Evolutionary conservation across 1,140 invertebrate genomes (phyloP), one percentile per base, ranked within the genome.

Genomic region (Belonocnema kinseyi): DNA sequence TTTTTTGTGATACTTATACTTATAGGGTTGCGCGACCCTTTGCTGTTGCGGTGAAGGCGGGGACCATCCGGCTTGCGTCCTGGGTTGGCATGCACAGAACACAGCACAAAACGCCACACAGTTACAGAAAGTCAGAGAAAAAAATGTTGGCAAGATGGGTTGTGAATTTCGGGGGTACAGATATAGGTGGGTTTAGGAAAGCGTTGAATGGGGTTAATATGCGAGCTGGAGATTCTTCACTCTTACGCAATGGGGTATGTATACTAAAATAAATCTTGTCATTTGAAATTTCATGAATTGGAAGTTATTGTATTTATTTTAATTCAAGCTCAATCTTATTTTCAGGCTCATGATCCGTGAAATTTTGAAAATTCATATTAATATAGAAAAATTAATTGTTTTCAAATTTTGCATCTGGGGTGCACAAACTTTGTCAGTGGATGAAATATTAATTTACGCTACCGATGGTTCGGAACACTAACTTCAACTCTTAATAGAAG

Each of bases 41-140:
- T 83, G 89, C 80, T 88, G 91, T 87, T 89, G 89, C 86, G 87
- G 85, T 84, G 90, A 89, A 91, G 90, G 90, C 90, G 89, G 90
- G 90, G 91, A 91, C 90, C 89, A 87, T 92, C 90, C 90, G 84
- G 89, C 86, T 86, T 87, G 88, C 89, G 86, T 92, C 90, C 91
- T 91, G 89, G 87, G 90, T 87, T 90, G 85, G 90, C 91, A 91
- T 91, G 91, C 90, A 91, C 89, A 91, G 87, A 91, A 91, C 86
- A 92, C 90, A 92, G 86, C 88, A 90, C 89, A 91, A 91, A 91
- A 90, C 87, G 87, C 88, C 88, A 92, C 89, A 90, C 87, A 90
- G 83, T 91, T 91, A 90, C 90, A 88, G 87, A 90, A 85, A 91
- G 84, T 89, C 83, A 87, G 86, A 89, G 80, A 87, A 83, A 85